Evolutionary conservation across 2,888 invertebrate genomes (phyloP), one percentile per base, ranked within the genome.

Genomic region (Amiota minor): DNA sequence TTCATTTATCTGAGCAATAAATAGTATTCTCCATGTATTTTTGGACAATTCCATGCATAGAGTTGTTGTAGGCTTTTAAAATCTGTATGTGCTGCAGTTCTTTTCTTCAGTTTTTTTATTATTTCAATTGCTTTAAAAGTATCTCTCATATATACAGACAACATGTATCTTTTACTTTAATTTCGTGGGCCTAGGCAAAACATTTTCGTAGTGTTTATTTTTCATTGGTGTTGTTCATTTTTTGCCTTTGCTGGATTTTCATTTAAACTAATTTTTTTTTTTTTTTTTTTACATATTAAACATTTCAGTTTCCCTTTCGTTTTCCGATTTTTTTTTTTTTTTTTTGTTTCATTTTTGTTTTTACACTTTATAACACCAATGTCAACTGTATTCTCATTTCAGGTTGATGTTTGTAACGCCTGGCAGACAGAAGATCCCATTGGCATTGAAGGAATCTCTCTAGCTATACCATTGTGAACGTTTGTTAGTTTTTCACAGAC

Each of bases 1-100:
- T 82, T 77, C 56, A 56, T 62, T 74, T 74, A 72, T 74, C 71
- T 70, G 59, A 23, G 68, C 67, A 68, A 62, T 45, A 23, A 47
- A 59, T 59, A 46, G 6, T 35, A 35, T 35, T 35, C 6, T 35
- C 35, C 35, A 35, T 35, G 35, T 35, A 65, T 72, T 56, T 72
- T 72, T 68, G 69, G 67, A 68, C 67, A 46, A 49, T 72, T 65
- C 23, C 70, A 72, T 75, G 20, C 69, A 64, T 74, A 71, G 72
- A 71, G 67, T 69, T 64, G 11, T 65, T 35, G 45, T 9, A n/a
- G n/a, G 62, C 62, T 12, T 50, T 9, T 50, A n/a, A n/a, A 50
- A 50, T 50, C 11, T 50, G 14, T 12, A 4, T n/a, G 12, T 50
- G 53, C 53, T n/a, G n/a, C 53, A n/a, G 53, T 50, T 50, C n/a